phyloP scores from a whole-genome alignment of 2,797 vertebrate genomes.

The Rallus crepitans region DNA sequence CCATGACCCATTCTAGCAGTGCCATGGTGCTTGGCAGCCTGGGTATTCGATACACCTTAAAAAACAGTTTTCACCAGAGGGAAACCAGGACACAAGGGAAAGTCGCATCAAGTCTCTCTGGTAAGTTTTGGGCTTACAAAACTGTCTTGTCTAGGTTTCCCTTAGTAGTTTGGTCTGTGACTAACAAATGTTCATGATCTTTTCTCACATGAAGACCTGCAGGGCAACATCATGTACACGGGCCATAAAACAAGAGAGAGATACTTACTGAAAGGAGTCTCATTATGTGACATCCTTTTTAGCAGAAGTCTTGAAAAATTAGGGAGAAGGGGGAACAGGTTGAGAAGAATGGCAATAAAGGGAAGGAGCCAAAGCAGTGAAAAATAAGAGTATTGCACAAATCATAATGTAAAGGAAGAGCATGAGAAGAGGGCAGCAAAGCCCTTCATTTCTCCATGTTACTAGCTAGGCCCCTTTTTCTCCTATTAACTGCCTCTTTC shows the following conservation, averaged over 20 bases:
- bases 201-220: background rate
- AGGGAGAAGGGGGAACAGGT: background rate
- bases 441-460: background rate
- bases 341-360: background rate
- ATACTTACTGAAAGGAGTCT: background rate
- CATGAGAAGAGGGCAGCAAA: background rate
- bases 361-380: background rate
- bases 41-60: background rate
- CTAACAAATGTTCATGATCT: background rate
- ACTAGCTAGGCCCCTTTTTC: background rate
- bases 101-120: fast-evolving
- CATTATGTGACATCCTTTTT: background rate
- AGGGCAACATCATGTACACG: background rate
- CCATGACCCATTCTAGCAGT: background rate
- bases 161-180: background rate
- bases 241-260: background rate
- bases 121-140: background rate
- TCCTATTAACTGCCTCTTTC: background rate
- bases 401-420: background rate
- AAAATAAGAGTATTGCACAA: background rate
- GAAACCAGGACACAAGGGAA: background rate
- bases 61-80: background rate
- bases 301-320: background rate
- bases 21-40: background rate
- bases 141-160: background rate